phyloP scores from a whole-genome alignment of 2,888 invertebrate species.

The Himalopsyche kuldschensis region DNA sequence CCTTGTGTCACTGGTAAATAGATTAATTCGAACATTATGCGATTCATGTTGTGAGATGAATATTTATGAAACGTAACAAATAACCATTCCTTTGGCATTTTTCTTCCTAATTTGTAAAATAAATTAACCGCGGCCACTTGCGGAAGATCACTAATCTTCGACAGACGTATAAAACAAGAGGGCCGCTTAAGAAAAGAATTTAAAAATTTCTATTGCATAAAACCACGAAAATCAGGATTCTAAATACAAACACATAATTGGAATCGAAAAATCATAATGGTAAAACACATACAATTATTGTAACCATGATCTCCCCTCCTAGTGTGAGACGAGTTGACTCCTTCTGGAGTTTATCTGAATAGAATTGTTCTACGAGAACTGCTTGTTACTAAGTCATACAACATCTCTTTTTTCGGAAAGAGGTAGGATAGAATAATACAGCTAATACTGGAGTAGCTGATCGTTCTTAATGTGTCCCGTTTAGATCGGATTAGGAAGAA shows the following conservation, averaged over 20 bases:
- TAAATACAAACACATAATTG: not conserved
- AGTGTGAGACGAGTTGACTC: not conserved
- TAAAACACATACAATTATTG: not conserved
- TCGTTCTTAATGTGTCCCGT: too few species aligned
- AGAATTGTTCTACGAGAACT: not conserved
- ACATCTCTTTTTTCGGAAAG: too few species aligned
- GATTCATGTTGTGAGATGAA: not conserved
- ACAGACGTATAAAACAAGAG: not conserved
- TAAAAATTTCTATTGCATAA: too few species aligned
- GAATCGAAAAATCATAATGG: not conserved
- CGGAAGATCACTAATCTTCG: not conserved
- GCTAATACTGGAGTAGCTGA: too few species aligned
- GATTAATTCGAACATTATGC: not conserved
- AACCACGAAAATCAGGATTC: too few species aligned
- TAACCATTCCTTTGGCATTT: not conserved
- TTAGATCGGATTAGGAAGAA: too few species aligned
- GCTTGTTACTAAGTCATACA: too few species aligned
- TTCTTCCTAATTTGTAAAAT: not conserved
- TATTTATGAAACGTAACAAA: not conserved
- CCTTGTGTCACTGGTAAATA: not conserved
- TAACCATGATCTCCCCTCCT: not conserved
- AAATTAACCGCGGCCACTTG: not conserved
- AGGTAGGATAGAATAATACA: too few species aligned
- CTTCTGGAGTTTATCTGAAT: not conserved
- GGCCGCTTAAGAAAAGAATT: too few species aligned